A percentile compares a stretch with the other conserved stretches of the same genome.
These are phyloP conservation scores for Cyrtonyx montezumae DNA, from an alignment of 2,113 vertebrate species.

Conservation along the genomic window DNA sequence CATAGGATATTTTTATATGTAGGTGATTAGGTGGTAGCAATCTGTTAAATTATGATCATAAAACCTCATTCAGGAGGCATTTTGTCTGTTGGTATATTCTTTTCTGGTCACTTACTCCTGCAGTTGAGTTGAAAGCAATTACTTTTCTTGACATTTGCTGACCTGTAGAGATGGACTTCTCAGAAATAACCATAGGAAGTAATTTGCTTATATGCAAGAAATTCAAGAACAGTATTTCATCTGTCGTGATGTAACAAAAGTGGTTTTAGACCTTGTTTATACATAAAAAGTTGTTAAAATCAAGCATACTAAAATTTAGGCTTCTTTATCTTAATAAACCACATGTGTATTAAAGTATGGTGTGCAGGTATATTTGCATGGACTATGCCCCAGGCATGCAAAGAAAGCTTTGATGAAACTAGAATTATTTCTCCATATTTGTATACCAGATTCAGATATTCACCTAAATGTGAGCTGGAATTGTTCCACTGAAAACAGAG, in stretches of 20 bases:
- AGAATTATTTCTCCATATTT: conserved; percentile 16
- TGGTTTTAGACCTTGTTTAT: neutral
- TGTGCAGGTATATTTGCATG: neutral
- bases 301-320: neutral
- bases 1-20: neutral
- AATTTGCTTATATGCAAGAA: neutral
- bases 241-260: neutral
- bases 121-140: neutral
- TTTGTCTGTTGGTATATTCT: neutral
- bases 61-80: neutral
- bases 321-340: neutral
- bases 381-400: neutral
- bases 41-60: neutral
- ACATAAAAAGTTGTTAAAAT: neutral
- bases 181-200: neutral
- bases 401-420: conserved; percentile 27
- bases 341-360: neutral
- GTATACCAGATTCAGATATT: neutral
- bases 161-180: neutral
- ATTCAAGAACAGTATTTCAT: neutral
- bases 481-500: neutral
- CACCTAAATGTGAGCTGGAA: conserved; percentile 8
- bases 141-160: neutral
- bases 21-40: neutral
- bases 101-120: neutral